phyloP scores from a whole-genome alignment of 2,113 vertebrate species.

The Pseudopodoces humilis region DNA sequence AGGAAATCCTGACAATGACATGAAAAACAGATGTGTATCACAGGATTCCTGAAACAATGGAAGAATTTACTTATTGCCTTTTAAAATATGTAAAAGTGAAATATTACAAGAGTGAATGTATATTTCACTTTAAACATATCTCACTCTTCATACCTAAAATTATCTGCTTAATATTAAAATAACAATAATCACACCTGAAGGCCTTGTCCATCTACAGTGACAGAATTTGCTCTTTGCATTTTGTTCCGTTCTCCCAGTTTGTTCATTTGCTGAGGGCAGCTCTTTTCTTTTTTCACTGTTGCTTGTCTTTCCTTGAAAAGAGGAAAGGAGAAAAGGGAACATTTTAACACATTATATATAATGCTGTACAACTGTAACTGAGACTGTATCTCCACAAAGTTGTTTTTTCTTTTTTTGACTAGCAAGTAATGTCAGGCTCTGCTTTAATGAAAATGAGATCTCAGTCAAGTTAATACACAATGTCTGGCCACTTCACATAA shows the following conservation, averaged over 20 bases:
- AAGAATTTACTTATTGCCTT: background rate
- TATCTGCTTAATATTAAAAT: background rate
- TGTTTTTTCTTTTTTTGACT: background rate
- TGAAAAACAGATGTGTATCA: background rate
- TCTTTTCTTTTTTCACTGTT: constrained; percentile 87
- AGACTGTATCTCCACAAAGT: background rate
- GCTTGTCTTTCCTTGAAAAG: constrained; percentile 84
- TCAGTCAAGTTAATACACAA: constrained; percentile 32
- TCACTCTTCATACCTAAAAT: background rate
- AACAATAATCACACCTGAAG: constrained; percentile 83
- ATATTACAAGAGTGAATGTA: background rate
- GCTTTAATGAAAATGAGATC: constrained; percentile 28
- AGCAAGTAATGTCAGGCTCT: background rate
- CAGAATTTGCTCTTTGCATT: constrained; percentile 93
- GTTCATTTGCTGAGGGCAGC: constrained; percentile 72
- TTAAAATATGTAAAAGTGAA: background rate
- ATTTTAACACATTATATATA: background rate
- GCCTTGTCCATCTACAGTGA: constrained; percentile 91
- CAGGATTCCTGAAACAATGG: background rate
- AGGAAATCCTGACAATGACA: background rate
- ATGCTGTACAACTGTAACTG: background rate
- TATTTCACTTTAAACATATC: background rate
- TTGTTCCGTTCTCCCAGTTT: constrained; percentile 83
- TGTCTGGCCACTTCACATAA: constrained; percentile 24
- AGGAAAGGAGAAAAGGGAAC: background rate